Base-by-base conservation (phyloP, 2,888 invertebrate species). In the Aspidapion aeneum region DNA sequence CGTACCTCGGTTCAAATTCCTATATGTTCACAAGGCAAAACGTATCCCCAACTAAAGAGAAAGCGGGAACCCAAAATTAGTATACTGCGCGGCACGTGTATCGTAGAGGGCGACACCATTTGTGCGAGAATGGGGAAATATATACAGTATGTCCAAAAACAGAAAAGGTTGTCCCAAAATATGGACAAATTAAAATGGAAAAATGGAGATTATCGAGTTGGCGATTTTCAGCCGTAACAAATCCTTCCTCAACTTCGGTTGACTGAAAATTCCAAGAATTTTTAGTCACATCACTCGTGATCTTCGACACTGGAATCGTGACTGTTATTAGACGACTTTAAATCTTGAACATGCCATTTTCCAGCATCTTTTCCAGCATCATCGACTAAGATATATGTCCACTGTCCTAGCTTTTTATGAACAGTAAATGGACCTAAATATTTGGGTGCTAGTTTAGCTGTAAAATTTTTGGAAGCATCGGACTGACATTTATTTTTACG, bases 361-460 rank as follows among this genome's bases (percentile, higher is more conserved):
- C 62, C 57, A 35, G 35, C 35, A 35, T 35, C 35, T 12, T 35
- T 35, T 7, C 35, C 35, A 35, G 35, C 3, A 12, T 58, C 60
- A 60, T 63, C 51, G 17, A 19, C 56, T 12, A 59, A 50, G 18
- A 55, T 48, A 57, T 60, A 60, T n/a, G 22, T 54, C 21, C 63
- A 61, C 57, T 56, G 52, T 16, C 57, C 61, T 9, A 63, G 9
- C 22, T 35, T 61, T 22, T 57, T 63, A 7, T 21, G 18, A 59
- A 61, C 50, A 18, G 21, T 52, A 58, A 50, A 61, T 2, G 61
- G 58, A n/a, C 61, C 57, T 12, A 16, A 19, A 58, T 57, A 63
- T 50, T 61, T 57, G 1, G 22, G 19, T 12, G 70, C 66, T 7
- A 73, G 59, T 50, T 74, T 73, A 1, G 65, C 55, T 0, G 72